These are phyloP conservation scores for Pachypeltis micranthus DNA, from an alignment of 1,140 invertebrate genomes.

Conservation along the genomic window DNA sequence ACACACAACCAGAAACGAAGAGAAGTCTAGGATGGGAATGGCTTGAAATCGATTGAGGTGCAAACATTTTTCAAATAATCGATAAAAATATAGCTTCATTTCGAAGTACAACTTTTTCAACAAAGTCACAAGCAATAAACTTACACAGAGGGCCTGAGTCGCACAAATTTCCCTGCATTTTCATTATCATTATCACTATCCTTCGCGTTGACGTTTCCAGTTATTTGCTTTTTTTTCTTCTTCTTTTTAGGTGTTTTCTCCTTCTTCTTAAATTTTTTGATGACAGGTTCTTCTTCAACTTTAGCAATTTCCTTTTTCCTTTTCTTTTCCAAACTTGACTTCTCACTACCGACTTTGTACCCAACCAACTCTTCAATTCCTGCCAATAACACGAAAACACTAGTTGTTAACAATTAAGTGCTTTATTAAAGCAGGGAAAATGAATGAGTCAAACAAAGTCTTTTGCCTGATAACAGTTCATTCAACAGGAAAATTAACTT, in stretches of 20 bases:
- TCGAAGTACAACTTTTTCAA: too few relatives aligned
- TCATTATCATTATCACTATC: not conserved
- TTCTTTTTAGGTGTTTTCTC: not conserved
- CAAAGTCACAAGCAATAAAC: too few relatives aligned
- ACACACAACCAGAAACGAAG: too few relatives aligned
- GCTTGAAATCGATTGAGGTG: too few relatives aligned
- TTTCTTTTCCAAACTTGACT: too few relatives aligned
- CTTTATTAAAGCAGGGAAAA: not conserved
- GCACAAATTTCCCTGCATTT: not conserved
- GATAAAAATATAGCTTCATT: too few relatives aligned
- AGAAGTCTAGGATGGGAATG: too few relatives aligned
- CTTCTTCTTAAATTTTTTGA: too few relatives aligned
- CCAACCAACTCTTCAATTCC: constrained; percentile 18
- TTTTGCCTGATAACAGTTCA: not conserved
- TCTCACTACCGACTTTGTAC: constrained; percentile 10
- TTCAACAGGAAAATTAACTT: not conserved
- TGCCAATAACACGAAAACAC: too few relatives aligned
- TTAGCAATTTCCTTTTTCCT: not conserved
- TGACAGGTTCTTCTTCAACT: not conserved
- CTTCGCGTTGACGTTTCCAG: not conserved
- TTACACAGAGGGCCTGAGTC: too few relatives aligned
- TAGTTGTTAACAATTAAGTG: too few relatives aligned
- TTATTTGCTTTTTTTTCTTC: constrained; percentile 1
- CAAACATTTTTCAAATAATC: too few relatives aligned
- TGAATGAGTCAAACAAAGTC: not conserved